Evolutionary conservation across 2,888 invertebrate species (phyloP), one percentile per base, ranked within the genome.

Genomic region (Drosophila pegasa): DNA sequence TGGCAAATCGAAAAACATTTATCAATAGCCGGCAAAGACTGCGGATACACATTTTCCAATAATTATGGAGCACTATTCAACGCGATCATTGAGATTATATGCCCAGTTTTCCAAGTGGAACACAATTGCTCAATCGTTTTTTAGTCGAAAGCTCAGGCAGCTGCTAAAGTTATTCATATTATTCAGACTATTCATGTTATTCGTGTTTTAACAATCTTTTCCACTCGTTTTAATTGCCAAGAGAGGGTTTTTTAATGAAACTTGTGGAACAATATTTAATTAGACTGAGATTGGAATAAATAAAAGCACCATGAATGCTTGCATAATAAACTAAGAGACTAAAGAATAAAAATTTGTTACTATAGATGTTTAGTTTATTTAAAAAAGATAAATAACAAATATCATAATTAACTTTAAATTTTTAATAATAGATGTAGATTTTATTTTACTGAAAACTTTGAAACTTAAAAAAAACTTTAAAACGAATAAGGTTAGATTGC

Each of bases 31-130:
- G 38, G 18, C 33, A 33, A 55, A 62, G 18, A 70, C 68, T 74
- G 75, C 75, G 82, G 68, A 79, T 66, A 56, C 45, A 63, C 59
- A 71, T 65, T 68, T 61, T 55, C 20, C 59, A 18, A 54, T 68
- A 56, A 67, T 70, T 61, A 72, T 61, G 41, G 16, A 38, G 16
- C 54, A 61, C 27, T 40, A 43, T 50, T 64, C 52, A 48, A 50
- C 47, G 51, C 62, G 60, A 71, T 69, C 58, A 31, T 45, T 62
- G 52, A 41, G 25, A 66, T 43, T 45, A 55, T 48, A 45, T 45
- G 48, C 20, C 14, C 12, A 54, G 18, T 61, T 52, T 66, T 48
- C 16, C 48, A 76, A 74, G 56, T 72, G 45, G 63, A 65, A 47
- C 61, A 58, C 38, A 50, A 66, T 71, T 69, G 54, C 59, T 66